Conservation (phyloP, 2,113 vertebrate species). For the Tauraco erythrolophus region DNA sequence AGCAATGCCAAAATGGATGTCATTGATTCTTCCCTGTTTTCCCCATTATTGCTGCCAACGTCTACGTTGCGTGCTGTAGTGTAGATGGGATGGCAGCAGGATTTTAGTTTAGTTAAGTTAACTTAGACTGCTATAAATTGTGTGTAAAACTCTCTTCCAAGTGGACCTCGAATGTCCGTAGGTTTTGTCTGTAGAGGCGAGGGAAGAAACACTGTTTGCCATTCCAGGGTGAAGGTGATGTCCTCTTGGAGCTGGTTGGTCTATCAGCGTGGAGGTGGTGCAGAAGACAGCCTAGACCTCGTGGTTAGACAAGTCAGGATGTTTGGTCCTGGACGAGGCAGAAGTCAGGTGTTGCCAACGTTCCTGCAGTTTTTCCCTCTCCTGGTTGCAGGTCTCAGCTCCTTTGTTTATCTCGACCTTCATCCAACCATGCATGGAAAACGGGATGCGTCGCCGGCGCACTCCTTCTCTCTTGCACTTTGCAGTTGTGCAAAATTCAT, state of each 20-base stretch:
- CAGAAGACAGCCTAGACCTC: not conserved
- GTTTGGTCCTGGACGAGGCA: not conserved
- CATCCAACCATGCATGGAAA: not conserved
- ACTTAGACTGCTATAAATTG: not conserved
- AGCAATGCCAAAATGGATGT: not conserved
- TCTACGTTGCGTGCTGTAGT: not conserved
- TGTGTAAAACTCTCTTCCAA: fast-evolving
- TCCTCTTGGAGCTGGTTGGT: not conserved
- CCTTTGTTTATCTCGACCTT: not conserved
- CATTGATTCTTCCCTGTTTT: not conserved
- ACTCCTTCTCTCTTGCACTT: not conserved
- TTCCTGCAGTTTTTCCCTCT: not conserved
- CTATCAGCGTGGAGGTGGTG: fast-evolving
- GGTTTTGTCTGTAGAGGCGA: not conserved
- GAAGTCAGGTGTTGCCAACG: not conserved
- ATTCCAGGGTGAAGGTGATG: not conserved
- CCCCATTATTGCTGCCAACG: not conserved
- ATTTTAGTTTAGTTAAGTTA: not conserved
- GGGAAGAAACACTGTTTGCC: not conserved
- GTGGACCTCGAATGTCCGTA: not conserved
- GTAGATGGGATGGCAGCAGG: not conserved
- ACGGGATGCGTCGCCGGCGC: fast-evolving
- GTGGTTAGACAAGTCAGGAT: fast-evolving
- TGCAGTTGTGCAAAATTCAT: not conserved
- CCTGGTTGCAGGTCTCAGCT: not conserved